These are phyloP conservation scores for Pelmatolapia mariae DNA, from an alignment of 2,113 vertebrate genomes.

Conservation along the genomic window DNA sequence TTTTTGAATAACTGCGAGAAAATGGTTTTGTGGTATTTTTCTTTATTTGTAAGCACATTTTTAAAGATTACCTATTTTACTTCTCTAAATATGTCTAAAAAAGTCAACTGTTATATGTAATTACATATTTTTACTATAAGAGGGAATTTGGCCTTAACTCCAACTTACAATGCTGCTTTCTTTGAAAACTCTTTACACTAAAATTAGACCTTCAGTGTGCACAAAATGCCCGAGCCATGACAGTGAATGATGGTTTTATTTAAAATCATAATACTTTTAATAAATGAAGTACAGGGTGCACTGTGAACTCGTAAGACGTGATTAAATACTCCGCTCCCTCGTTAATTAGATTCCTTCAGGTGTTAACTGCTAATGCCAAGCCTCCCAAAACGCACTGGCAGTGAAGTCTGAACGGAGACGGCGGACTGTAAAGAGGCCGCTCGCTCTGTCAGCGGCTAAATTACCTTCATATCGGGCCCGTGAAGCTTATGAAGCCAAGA, in stretches of 20 bases:
- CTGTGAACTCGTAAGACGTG: slow-evolving; percentile 34
- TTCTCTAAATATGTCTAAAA: background rate
- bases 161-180: background rate
- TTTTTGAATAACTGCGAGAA: background rate
- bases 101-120: background rate
- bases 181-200: background rate
- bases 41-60: background rate
- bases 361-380: slow-evolving; percentile 56
- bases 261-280: slow-evolving; percentile 61
- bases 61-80: background rate
- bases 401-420: background rate
- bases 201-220: slow-evolving; percentile 24
- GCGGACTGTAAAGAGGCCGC: background rate
- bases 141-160: background rate
- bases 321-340: slow-evolving; percentile 47
- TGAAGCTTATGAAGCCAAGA: slow-evolving; percentile 22
- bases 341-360: slow-evolving; percentile 69
- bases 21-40: background rate
- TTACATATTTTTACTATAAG: background rate
- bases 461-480: background rate
- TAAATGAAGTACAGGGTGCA: slow-evolving; percentile 57
- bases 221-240: slow-evolving; percentile 23
- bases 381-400: background rate
- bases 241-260: slow-evolving; percentile 63
- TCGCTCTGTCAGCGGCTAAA: background rate